phyloP scores from a whole-genome alignment of 1,140 invertebrate genomes.

The Aphidius ervi region DNA sequence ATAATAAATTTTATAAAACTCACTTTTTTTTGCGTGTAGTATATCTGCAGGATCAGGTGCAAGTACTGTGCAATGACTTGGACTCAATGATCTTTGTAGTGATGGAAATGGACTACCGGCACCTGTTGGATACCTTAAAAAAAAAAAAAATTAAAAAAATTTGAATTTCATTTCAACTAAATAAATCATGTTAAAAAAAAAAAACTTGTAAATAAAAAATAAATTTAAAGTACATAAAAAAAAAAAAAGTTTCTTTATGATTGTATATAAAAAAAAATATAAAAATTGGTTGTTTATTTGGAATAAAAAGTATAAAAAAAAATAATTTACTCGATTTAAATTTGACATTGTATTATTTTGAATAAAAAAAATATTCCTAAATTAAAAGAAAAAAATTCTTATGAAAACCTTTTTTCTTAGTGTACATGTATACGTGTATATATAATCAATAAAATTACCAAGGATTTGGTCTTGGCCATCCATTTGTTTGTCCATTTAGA shows the following conservation, averaged over 20 bases:
- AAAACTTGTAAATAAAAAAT: no score
- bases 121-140: slow-evolving; percentile 50
- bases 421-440: not conserved
- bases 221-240: no score
- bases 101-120: slow-evolving; percentile 53
- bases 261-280: no score
- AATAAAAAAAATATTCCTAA: no score
- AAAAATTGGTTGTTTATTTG: no score
- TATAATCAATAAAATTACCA: slow-evolving; percentile 48
- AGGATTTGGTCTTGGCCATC: slow-evolving; percentile 57
- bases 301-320: no score
- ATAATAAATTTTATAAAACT: slow-evolving; percentile 21
- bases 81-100: slow-evolving; percentile 52
- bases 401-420: not conserved
- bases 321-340: no score
- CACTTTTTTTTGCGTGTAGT: slow-evolving; percentile 52
- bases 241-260: no score
- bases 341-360: no score
- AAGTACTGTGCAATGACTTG: slow-evolving; percentile 49
- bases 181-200: no score
- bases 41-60: slow-evolving; percentile 51
- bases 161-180: no score
- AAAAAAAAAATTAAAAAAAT: not conserved
- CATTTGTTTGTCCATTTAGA: slow-evolving; percentile 72
- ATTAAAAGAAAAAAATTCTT: no score